Evolutionary conservation across 1,140 invertebrate species (phyloP).

Genomic region (Marisa cornuarietis): DNA sequence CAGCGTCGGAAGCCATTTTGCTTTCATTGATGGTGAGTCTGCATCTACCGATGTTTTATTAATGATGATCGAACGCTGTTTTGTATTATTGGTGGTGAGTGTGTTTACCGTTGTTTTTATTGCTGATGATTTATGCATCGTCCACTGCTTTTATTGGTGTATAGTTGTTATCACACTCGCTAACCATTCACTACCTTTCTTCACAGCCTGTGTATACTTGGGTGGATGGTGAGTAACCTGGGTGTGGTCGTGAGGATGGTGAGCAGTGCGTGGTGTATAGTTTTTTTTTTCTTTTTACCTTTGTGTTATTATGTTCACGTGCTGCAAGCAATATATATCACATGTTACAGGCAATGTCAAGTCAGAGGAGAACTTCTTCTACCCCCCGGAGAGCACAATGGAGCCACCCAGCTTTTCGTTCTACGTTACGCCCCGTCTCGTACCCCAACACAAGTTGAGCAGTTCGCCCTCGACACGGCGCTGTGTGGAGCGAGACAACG

Average conservation of each 20-base stretch:
- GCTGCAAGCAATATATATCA: background rate
- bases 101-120: background rate
- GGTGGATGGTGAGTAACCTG: no score
- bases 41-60: slow-evolving; percentile 6
- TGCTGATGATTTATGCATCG: background rate
- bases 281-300: background rate
- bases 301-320: background rate
- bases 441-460: background rate
- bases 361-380: slow-evolving; percentile 47
- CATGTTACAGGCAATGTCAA: slow-evolving; percentile 45
- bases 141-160: background rate
- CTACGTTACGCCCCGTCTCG: slow-evolving; percentile 20
- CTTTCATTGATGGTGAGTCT: slow-evolving; percentile 55
- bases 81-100: background rate
- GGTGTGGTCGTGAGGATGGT: no score
- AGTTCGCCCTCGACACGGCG: slow-evolving; percentile 14
- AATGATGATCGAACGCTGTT: background rate
- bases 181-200: no score
- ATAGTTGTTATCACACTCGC: background rate
- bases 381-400: slow-evolving; percentile 35
- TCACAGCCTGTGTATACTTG: no score
- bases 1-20: slow-evolving; percentile 48
- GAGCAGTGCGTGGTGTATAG: background rate
- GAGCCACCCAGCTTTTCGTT: slow-evolving; percentile 21
- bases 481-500: slow-evolving; percentile 2